phyloP scores from a whole-genome alignment of 2,113 vertebrate species.

The Carassius carassius region DNA sequence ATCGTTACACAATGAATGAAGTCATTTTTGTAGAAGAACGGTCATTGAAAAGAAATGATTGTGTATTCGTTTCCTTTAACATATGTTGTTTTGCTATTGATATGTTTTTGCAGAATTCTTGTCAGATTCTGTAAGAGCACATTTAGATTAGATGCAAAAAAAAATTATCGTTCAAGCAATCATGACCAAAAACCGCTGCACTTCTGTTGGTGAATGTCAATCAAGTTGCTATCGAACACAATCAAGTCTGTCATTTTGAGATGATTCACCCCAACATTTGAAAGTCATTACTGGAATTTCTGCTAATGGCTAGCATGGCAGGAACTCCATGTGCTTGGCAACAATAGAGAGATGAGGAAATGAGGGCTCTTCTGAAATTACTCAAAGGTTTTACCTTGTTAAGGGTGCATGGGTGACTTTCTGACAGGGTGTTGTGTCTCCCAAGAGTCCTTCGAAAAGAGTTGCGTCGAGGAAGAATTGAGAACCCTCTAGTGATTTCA shows the following conservation, averaged over 20 bases:
- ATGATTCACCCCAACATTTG: neutral
- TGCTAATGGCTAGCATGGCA: neutral
- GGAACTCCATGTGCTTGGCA: neutral
- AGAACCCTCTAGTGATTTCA: slow-evolving; percentile 58
- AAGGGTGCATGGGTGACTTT: slow-evolving; percentile 36
- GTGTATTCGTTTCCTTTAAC: neutral
- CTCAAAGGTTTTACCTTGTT: slow-evolving; percentile 50
- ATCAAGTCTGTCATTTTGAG: neutral
- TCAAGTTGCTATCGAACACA: neutral
- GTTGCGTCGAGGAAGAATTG: slow-evolving; percentile 45
- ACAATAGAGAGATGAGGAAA: neutral
- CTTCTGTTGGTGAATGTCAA: neutral
- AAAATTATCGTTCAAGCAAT: neutral
- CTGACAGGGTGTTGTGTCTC: slow-evolving; percentile 42
- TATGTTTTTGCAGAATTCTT: neutral
- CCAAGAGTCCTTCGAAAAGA: slow-evolving; percentile 51
- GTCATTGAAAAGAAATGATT: neutral
- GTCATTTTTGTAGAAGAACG: no score
- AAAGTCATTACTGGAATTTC: neutral
- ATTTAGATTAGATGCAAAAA: neutral
- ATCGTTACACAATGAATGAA: neutral
- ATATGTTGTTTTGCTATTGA: neutral
- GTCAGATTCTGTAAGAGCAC: neutral
- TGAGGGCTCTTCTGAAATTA: slow-evolving; percentile 1
- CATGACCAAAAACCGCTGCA: neutral